Percentiles rank a stretch among this genome's conserved stretches.
Evolutionary conservation across 2,888 invertebrate species (phyloP).

Genomic region (Clivina fossor): DNA sequence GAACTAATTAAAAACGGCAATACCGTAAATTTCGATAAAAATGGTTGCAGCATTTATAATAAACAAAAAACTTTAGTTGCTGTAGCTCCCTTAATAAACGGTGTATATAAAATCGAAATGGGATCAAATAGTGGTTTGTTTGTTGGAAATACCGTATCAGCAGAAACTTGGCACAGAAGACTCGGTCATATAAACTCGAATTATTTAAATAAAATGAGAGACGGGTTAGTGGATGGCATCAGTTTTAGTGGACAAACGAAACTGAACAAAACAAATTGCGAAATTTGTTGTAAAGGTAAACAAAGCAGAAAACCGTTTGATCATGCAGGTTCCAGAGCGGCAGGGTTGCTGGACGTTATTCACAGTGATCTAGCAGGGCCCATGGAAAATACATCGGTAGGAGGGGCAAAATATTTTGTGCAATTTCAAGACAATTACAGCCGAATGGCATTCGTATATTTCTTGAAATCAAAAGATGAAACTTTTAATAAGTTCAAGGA

Average conservation of each 20-base stretch:
- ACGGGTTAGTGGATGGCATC: conserved; percentile 31
- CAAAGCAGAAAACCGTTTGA: conserved; percentile 40
- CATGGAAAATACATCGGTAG: conserved; percentile 37
- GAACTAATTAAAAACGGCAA: conserved; percentile 33
- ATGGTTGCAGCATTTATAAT: conserved; percentile 22
- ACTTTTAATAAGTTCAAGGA: conserved; percentile 17
- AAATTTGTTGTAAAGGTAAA: conserved; percentile 38
- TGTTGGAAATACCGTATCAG: conserved; percentile 9
- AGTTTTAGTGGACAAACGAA: conserved; percentile 39
- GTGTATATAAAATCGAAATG: conserved; percentile 5
- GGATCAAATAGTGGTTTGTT: conserved; percentile 1
- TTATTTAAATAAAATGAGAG: conserved; percentile 13
- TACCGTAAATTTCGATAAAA: conserved; percentile 19
- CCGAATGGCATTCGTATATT: conserved; percentile 35
- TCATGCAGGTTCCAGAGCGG: conserved; percentile 34
- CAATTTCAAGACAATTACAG: conserved; percentile 44
- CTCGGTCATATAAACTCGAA: conserved; percentile 16
- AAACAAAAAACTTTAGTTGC: conserved; percentile 20
- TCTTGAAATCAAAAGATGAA: conserved; percentile 27
- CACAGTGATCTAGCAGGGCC: conserved; percentile 43
- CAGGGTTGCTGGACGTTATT: conserved; percentile 38
- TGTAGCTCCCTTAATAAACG: conserved; percentile 12
- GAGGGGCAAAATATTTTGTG: conserved; percentile 42
- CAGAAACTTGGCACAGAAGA: no score
- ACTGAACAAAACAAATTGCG: conserved; percentile 35